Evolutionary conservation across 2,113 vertebrate species (phyloP), one percentile per base, ranked within the genome.

Genomic region (Pluvialis apricaria): DNA sequence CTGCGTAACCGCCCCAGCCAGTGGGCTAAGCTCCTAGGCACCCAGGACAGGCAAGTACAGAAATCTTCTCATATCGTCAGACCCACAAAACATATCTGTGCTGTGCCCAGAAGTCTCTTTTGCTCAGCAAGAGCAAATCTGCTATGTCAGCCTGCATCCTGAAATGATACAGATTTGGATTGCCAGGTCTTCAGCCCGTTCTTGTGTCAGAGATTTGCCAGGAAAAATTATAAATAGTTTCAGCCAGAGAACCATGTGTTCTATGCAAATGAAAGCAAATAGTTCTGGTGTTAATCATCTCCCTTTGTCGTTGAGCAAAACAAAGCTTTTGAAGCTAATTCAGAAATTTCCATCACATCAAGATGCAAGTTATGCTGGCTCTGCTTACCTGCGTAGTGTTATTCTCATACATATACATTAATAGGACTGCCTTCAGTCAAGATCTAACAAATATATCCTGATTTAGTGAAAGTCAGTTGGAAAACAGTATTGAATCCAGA

Each of bases 261-360:
- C 75, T 52, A 8, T 83, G 79, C 78, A 92, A 90, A 83, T 92
- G 60, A 87, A 91, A 95, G 81, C 86, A 89, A 82, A 73, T 75
- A 45, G 51, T 88, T 93, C 68, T 92, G 85, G 10, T 69, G 15
- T 90, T 95, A 92, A 94, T 90, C 21, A 82, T 81, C 64, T 90
- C 72, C 13, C 47, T 77, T 77, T 90, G 78, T 83, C 82, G 84
- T 2, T 71, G 51, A 81, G n/a, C 32, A 81, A 83, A 91, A 66
- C 58, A 88, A 76, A 77, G 62, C 34, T 93, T 96, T 88, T 88
- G 79, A 92, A 88, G 82, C 45, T 42, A 66, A 80, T 66, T 83
- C 92, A 92, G 85, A 70, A 77, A 75, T 66, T 32, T 38, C 24
- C 42, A 36, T 89, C n/a, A 14, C 34, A 58, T 82, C 42, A 38